Percentiles rank a stretch among this genome's conserved stretches.
These are phyloP conservation scores for Orthosia gothica DNA, from an alignment of 2,888 invertebrate genomes.

Conservation along the genomic window DNA sequence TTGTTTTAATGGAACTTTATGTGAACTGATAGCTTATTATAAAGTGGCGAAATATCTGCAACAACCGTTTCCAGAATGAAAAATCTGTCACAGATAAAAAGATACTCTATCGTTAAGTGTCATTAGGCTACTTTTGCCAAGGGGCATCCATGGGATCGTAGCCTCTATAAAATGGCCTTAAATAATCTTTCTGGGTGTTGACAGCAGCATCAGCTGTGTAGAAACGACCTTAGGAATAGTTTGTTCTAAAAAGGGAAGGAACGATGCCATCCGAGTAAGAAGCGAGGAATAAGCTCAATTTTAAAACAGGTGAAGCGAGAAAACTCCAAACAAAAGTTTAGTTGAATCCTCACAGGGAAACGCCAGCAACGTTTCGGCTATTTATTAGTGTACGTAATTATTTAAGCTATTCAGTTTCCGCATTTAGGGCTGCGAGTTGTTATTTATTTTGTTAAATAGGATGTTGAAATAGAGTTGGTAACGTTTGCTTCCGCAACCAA, in stretches of 20 bases:
- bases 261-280: conserved; percentile 13
- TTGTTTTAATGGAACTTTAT: too few relatives aligned
- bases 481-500: not conserved
- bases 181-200: not conserved
- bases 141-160: too few relatives aligned
- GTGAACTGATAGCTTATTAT: too few relatives aligned
- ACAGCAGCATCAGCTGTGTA: not conserved
- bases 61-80: not conserved
- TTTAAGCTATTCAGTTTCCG: conserved; percentile 44
- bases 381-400: conserved; percentile 38
- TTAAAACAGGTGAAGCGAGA: conserved; percentile 31
- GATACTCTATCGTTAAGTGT: not conserved
- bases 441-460: conserved; percentile 26
- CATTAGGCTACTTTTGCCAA: not conserved
- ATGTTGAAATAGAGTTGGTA: not conserved
- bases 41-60: too few relatives aligned
- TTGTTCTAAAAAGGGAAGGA: conserved; percentile 35
- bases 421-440: conserved; percentile 17
- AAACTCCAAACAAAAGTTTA: conserved; percentile 36
- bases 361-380: conserved; percentile 19
- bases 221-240: not conserved
- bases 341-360: conserved; percentile 30
- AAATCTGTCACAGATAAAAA: not conserved
- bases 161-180: not conserved
- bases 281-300: conserved; percentile 37